Evolutionary conservation across 2,113 vertebrate species (phyloP), one percentile per base, ranked within the genome.

Genomic region (Corythaixoides concolor): DNA sequence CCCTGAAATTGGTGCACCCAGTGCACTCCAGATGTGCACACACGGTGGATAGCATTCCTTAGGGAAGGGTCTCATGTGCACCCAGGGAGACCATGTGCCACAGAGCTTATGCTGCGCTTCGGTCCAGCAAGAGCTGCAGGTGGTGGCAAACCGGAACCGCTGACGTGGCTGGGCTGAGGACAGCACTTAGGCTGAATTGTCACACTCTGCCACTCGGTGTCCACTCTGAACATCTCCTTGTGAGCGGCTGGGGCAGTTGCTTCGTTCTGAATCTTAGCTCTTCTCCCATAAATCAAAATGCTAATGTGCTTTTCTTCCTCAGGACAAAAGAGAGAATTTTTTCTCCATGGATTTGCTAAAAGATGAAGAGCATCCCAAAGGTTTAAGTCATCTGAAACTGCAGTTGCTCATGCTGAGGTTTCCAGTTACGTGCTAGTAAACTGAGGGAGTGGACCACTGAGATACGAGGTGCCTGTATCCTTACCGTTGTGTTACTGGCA

Each of bases 21-120:
- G 5, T 24, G 67, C 12, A 15, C 16, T 83, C 19, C 4, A 6
- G 78, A 53, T 0, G 0, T 15, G 21, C 28, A 8, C 18, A 5
- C 49, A 2, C 2, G 45, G 30, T 77, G 45, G 85, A 45, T 53
- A 43, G 11, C 2, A 1, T 79, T 86, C 37, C 55, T 12, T 2
- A 5, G 12, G 30, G 55, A 74, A 17, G 32, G 26, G 41, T 7
- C 15, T 12, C 11, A 4, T 37, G 26, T 8, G 11, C 47, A 15
- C 64, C 45, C 17, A 37, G 37, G 9, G 27, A 83, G 63, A 59
- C 35, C 3, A 0, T 30, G 37, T 90, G 68, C 56, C n/a, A 32
- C 17, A 27, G 23, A 55, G 32, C 1, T 0, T 49, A 28, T 37
- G 41, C 52, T 62, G 2, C 3, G 3, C 41, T 68, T 82, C 1